These are phyloP conservation scores for Cephalopholis sonnerati DNA, from an alignment of 2,113 vertebrate genomes.

Conservation along the genomic window DNA sequence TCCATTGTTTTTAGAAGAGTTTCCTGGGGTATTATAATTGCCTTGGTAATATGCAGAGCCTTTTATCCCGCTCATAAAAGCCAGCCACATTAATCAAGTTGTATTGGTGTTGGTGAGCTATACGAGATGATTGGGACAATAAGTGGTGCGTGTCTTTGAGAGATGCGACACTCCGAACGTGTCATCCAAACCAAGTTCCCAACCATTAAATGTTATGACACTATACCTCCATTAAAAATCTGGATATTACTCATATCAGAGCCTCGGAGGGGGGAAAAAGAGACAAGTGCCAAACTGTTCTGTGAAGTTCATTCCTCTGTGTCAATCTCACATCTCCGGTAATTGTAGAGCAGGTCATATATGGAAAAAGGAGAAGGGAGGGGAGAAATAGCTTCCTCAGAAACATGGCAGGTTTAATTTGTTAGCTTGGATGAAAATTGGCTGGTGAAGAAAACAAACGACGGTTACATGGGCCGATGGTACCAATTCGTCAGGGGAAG, in stretches of 20 bases:
- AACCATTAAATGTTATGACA: constrained; percentile 67
- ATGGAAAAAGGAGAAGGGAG: constrained; percentile 19
- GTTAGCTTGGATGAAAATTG: constrained; percentile 70
- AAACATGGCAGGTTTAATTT: constrained; percentile 77
- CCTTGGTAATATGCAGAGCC: constrained; percentile 61
- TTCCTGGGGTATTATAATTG: constrained; percentile 63
- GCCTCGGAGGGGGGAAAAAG: background rate
- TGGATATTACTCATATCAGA: constrained; percentile 48
- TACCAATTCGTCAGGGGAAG: constrained; percentile 72
- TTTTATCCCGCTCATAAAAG: constrained; percentile 71
- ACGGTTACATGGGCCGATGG: constrained; percentile 55
- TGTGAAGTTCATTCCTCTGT: constrained; percentile 31
- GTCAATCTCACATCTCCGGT: constrained; percentile 53
- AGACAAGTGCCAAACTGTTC: background rate
- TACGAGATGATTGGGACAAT: constrained; percentile 69
- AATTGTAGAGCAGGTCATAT: constrained; percentile 62
- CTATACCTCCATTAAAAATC: constrained; percentile 55
- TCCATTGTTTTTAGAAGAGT: constrained; percentile 60
- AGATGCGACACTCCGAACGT: constrained; percentile 37
- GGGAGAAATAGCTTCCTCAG: constrained; percentile 51
- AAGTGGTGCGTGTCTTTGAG: constrained; percentile 67
- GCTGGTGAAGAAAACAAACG: constrained; percentile 67
- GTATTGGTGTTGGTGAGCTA: constrained; percentile 54
- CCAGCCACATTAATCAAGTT: constrained; percentile 68
- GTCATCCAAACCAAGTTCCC: constrained; percentile 58